Base-by-base conservation (phyloP, 2,113 vertebrate genomes). In the Urocolius indicus region DNA sequence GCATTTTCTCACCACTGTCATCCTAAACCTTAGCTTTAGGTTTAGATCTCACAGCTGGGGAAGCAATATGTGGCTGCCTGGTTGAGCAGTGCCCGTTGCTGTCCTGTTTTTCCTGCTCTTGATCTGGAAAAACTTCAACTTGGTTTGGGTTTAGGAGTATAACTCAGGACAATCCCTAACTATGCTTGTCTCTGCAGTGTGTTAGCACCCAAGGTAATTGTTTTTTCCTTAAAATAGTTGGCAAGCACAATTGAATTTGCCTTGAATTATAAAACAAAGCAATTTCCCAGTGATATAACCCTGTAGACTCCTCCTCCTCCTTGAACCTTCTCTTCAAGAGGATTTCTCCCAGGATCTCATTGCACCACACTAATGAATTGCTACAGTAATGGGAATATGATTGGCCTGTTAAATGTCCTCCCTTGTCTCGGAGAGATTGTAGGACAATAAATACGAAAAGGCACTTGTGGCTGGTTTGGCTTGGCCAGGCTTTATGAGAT, bases 351-450 rank as follows among this genome's bases (percentile, higher is more conserved):
- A 83, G 83, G 46, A 62, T 84, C 57, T 94, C 55, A 61, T 88
- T 95, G 61, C 5, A 36, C 81, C 1, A 5, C 23, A 34, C 41
- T 85, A 84, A 86, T 73, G 66, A 96, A 85, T 84, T 0, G 1
- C 52, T 94, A 18, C 79, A 78, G 59, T 75, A 84, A 93, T 77
- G 82, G 63, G 51, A 69, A 80, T 61, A 21, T 80, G 85, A 96
- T 43, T 94, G 94, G 75, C 87, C 17, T 18, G 20, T 30, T 93
- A 51, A 85, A 82, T 72, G 63, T 63, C 80, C 76, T 88, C 71
- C 43, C 94, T 67, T 62, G 83, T 83, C 85, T 87, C 45, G 77
- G 55, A 22, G 73, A 38, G 59, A 78, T 85, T 87, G 66, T 2
- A 62, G 66, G 32, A 57, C 84, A 78, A 86, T 63, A 82, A 90